Evolutionary conservation across 1,140 invertebrate genomes (phyloP), one percentile per base, ranked within the genome.

Genomic region (Hyles euphorbiae): DNA sequence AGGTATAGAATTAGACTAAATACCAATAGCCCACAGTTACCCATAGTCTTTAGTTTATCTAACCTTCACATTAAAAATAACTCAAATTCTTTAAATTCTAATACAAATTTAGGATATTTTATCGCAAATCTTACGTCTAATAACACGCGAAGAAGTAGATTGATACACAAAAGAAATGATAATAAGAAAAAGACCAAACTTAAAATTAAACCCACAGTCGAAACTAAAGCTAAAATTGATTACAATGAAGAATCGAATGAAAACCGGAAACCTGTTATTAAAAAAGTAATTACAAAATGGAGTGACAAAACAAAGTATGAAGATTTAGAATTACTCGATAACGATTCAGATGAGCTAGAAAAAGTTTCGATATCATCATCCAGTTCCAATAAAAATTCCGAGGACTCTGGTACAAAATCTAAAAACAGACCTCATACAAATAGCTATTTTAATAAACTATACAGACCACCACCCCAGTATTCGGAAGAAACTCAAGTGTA

Each of bases 201-300:
- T 53, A 52, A 52, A 52, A 52, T 34, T 34, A 33, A 7, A 34
- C 50, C 12, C 43, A 22, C 2, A 2, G 0, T 9, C 43, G 12
- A 12, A 44, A 54, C 3, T 5, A 54, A 54, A 54, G 3, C 36
- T 40, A 53, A 36, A 53, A 22, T 34, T 52, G 48, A 59, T 53
- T 52, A 52, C 11, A 51, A 61, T 34, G 34, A 22, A 22, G 22
- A 34, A 32, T 52, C 53, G 44, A 8, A 54, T 8, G 60, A 61
- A 43, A 67, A 57, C 43, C 75, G 66, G 53, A 88, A 83, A 60
- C 72, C 81, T 6, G 46, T 72, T 5, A 88, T 88, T 11, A 79
- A 75, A 65, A 88, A 82, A 70, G 70, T 88, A n/a, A 53, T 84
- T 6, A 88, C 86, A 22, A 85, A 83, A 73, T 88, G 83, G 86